These are phyloP conservation scores for Mayetiola destructor DNA, from an alignment of 2,888 invertebrate genomes.

Conservation along the genomic window DNA sequence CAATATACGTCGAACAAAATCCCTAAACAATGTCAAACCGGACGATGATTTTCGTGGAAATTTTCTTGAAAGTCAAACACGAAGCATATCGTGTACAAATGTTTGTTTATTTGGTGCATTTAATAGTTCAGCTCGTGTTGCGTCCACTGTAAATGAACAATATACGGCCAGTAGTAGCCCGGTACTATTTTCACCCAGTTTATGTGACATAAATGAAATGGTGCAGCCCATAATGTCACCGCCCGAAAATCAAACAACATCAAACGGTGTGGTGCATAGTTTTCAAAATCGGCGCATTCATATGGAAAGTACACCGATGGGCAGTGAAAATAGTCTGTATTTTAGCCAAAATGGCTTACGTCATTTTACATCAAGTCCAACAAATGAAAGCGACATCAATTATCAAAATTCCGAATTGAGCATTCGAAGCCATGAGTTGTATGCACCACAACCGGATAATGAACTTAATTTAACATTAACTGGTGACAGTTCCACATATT, in stretches of 20 bases:
- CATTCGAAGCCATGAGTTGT: conserved; percentile 47
- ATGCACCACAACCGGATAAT: conserved; percentile 44
- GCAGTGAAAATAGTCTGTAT: conserved; percentile 14
- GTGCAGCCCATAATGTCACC: conserved; percentile 18
- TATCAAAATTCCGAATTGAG: conserved; percentile 51
- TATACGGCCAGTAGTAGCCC: conserved; percentile 19
- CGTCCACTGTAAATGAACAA: not conserved
- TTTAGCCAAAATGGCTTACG: conserved; percentile 14
- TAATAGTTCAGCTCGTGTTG: not conserved
- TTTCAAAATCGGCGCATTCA: conserved; percentile 15
- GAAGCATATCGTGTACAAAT: conserved; percentile 23
- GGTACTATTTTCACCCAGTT: conserved; percentile 24
- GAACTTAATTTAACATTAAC: conserved; percentile 38
- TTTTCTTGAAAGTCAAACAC: conserved; percentile 18
- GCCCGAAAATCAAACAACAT: conserved; percentile 19
- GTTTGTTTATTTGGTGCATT: not conserved
- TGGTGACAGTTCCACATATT: conserved; percentile 26
- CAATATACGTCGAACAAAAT: conserved; percentile 21
- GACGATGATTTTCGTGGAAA: conserved; percentile 14
- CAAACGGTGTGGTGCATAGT: conserved; percentile 17
- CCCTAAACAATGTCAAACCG: conserved; percentile 18
- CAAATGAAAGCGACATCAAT: conserved; percentile 47
- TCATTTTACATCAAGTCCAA: conserved; percentile 29
- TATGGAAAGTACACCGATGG: conserved; percentile 11
- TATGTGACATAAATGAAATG: conserved; percentile 24